Evolutionary conservation across 2,797 vertebrate genomes (phyloP).

Genomic region (Carduelis carduelis): DNA sequence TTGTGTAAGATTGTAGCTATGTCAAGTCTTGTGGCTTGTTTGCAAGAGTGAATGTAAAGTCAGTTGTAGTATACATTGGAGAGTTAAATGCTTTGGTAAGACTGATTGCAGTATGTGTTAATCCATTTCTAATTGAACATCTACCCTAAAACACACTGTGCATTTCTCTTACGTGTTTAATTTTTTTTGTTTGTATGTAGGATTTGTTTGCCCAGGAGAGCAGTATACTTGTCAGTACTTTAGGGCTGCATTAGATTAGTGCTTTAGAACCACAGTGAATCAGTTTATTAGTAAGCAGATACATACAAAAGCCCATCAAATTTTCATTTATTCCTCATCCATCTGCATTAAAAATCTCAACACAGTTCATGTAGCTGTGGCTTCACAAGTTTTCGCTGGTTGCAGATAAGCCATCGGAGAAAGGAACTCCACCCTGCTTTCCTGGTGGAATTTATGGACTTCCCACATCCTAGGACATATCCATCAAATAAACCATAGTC

Average conservation of each 20-base stretch:
- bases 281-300: background rate
- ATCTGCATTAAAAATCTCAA: background rate
- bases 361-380: background rate
- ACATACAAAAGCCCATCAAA: background rate
- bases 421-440: background rate
- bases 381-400: background rate
- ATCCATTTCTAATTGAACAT: background rate
- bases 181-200: background rate
- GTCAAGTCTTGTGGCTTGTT: background rate
- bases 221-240: background rate
- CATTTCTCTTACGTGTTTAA: rapidly evolving
- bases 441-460: background rate
- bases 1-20: background rate
- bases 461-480: background rate
- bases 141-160: background rate
- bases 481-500: background rate
- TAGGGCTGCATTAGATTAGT: background rate
- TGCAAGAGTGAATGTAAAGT: background rate
- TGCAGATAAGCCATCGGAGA: background rate
- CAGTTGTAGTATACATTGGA: background rate
- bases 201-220: background rate
- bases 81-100: background rate
- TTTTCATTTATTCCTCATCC: background rate
- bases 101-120: background rate
- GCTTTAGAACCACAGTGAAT: background rate